Conservation (phyloP, 2,797 vertebrate species). For the Xenentodon cancila region DNA sequence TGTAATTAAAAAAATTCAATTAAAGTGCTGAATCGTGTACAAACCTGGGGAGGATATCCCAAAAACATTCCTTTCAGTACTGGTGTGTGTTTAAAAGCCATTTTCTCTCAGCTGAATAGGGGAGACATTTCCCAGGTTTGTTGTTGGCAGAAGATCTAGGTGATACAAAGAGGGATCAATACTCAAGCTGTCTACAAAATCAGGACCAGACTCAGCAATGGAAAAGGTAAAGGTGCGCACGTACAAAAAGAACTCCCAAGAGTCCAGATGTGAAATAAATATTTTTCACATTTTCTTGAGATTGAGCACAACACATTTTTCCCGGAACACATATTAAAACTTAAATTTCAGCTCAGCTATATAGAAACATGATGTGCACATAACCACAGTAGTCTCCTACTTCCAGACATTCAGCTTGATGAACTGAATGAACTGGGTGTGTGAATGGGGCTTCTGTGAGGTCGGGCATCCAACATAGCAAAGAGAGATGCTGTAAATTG, state of each 20-base stretch:
- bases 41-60: not conserved
- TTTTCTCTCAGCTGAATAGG: conserved; percentile 59
- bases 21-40: conserved; percentile 62
- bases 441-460: too few relatives aligned
- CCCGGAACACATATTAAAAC: too few relatives aligned
- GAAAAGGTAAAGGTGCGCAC: conserved; percentile 51
- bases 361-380: too few relatives aligned
- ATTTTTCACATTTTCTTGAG: conserved; percentile 15
- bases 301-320: conserved; percentile 11
- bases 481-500: too few relatives aligned
- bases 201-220: conserved; percentile 53
- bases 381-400: too few relatives aligned
- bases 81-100: conserved; percentile 39
- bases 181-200: conserved; percentile 62
- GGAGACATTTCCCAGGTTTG: conserved; percentile 59
- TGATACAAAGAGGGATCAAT: conserved; percentile 70
- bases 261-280: conserved; percentile 43
- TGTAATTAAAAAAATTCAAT: conserved; percentile 77
- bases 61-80: conserved; percentile 27
- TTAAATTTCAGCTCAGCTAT: too few relatives aligned
- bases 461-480: too few relatives aligned
- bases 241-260: conserved; percentile 65
- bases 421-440: too few relatives aligned
- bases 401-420: too few relatives aligned
- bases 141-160: conserved; percentile 70